phyloP scores from a whole-genome alignment of 2,113 vertebrate species.

The Rhinolophus ferrumequinum region DNA sequence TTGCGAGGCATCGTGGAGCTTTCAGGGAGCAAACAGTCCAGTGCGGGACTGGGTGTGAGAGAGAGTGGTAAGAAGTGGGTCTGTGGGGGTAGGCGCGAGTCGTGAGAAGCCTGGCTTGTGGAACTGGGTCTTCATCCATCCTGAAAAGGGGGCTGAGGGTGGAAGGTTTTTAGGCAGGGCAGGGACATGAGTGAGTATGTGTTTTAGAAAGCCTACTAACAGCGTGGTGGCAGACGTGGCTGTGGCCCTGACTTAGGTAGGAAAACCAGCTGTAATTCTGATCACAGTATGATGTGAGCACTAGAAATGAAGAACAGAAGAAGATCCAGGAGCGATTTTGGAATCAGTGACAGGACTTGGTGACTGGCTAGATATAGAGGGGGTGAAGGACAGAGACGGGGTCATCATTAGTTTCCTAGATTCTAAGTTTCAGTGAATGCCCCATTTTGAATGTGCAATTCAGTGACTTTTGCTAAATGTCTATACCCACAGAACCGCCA shows the following conservation, averaged over 20 bases:
- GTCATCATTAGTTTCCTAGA: not conserved
- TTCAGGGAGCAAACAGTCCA: not conserved
- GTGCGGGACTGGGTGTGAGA: not conserved
- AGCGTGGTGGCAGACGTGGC: not conserved
- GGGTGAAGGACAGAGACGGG: not conserved
- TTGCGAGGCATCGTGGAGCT: fast-evolving
- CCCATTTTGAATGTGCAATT: not conserved
- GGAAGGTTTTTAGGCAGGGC: not conserved
- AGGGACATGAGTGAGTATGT: not conserved
- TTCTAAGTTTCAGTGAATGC: not conserved
- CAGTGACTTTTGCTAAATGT: not conserved
- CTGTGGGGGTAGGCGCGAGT: no score
- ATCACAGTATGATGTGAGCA: not conserved
- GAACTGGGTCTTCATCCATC: not conserved
- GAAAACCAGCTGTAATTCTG: not conserved
- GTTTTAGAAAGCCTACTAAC: not conserved
- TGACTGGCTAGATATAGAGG: not conserved
- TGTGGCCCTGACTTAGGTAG: not conserved
- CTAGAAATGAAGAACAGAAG: not conserved
- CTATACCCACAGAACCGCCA: not conserved
- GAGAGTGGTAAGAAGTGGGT: not conserved
- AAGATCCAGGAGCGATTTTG: not conserved
- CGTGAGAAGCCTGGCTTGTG: not conserved
- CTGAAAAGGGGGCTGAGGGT: not conserved
- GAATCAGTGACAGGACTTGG: not conserved